Base-by-base conservation (phyloP, 2,797 vertebrate species). In the Todus mexicanus region DNA sequence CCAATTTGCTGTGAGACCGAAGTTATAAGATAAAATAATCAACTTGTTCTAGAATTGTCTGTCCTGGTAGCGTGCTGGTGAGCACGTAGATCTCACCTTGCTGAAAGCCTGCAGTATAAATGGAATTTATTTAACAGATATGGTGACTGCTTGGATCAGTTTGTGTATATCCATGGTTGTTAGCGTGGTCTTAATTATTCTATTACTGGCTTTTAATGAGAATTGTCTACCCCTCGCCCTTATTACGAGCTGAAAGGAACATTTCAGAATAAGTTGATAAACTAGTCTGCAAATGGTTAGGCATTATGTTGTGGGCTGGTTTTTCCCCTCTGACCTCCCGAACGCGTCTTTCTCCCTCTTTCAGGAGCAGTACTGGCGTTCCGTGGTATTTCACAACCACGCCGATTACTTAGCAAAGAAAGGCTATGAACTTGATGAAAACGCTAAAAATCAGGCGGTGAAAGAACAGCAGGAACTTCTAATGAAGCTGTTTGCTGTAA, bases 401-500 rank as follows among this genome's bases (percentile, higher is more conserved):
- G 69, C 98, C 91, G 97, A 97, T 97, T 99, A 99, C 97, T 98
- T 99, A 95, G 98, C 98, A 8, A 97, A 98, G 95, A 98, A 97
- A n/a, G 98, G 98, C 76, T 99, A 99, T 15, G 98, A 99, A 94
- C 90, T 98, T 7, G 98, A 99, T 82, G 98, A 98, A 93, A 98
- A 95, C 5, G 96, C 73, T 31, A 98, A 97, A 98, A 98, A 60
- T 66, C 98, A 95, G 80, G 97, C 98, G 7, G 94, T 98, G 93
- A 99, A 98, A 93, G 98, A 99, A 72, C 99, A 99, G 88, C 99
- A 99, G 94, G 99, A 99, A 91, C 98, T 99, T 63, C 91, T 99
- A 69, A 99, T 99, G 98, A 99, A 99, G 97, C 98, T 99, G 98
- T 99, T 99, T 94, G 99, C 99, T 3, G 99, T 99, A 92, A 99